phyloP scores from a whole-genome alignment of 2,888 invertebrate genomes.

The Dione juno region DNA sequence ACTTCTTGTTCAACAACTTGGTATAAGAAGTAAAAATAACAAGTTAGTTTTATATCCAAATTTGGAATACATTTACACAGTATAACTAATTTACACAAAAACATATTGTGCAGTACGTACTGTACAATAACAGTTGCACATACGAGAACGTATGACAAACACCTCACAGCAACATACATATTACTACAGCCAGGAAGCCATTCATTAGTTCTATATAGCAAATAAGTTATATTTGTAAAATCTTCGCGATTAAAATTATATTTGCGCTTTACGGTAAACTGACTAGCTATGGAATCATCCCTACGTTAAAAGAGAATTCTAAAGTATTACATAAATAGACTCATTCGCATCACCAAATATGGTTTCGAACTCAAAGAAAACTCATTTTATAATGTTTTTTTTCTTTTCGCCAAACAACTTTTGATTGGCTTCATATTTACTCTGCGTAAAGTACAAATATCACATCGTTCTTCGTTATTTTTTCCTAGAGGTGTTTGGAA shows the following conservation, averaged over 20 bases:
- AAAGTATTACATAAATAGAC: conserved; percentile 13
- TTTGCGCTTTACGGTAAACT: conserved; percentile 26
- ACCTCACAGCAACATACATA: too few relatives aligned
- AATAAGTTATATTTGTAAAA: conserved; percentile 21
- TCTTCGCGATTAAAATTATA: conserved; percentile 23
- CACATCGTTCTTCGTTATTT: conserved; percentile 5
- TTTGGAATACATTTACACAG: too few relatives aligned
- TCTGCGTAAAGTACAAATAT: conserved; percentile 8
- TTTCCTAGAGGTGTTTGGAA: background rate
- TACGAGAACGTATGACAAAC: too few relatives aligned
- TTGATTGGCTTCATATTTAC: conserved; percentile 27
- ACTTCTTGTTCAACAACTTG: too few relatives aligned
- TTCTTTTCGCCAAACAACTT: conserved; percentile 18
- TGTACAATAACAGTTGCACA: too few relatives aligned
- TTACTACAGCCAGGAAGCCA: background rate
- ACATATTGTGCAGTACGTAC: too few relatives aligned
- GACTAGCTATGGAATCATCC: background rate
- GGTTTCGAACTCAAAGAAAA: conserved; percentile 12
- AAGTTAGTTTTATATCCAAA: too few relatives aligned
- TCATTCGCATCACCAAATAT: background rate
- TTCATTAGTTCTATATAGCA: background rate
- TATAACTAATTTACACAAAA: too few relatives aligned
- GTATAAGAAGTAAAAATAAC: too few relatives aligned
- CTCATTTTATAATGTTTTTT: conserved; percentile 6
- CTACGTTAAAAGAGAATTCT: conserved; percentile 5